phyloP scores from a whole-genome alignment of 2,888 invertebrate genomes.

The Thereva nobilitata region DNA sequence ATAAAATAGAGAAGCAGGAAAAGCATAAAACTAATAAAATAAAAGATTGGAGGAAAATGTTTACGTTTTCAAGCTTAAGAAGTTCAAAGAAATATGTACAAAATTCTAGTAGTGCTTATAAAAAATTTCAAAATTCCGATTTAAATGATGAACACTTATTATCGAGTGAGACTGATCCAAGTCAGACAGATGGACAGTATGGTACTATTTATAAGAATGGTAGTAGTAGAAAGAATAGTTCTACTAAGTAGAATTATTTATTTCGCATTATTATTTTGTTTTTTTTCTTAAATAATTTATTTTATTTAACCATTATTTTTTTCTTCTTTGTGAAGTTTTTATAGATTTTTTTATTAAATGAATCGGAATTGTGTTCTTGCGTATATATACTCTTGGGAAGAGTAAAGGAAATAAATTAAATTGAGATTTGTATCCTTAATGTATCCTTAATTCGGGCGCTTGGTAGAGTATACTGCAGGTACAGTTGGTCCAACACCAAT shows the following conservation, averaged over 20 bases:
- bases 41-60: slow-evolving; percentile 29
- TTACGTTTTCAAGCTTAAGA: slow-evolving; percentile 37
- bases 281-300: no score
- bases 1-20: slow-evolving; percentile 37
- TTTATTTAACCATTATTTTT: no score
- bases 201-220: slow-evolving; percentile 35
- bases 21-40: slow-evolving; percentile 21
- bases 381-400: no score
- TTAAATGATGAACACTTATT: slow-evolving; percentile 32
- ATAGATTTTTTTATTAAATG: no score
- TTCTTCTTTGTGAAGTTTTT: no score
- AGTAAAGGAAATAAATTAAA: no score
- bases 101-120: slow-evolving; percentile 48
- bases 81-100: slow-evolving; percentile 49
- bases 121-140: slow-evolving; percentile 48
- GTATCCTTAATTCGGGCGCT: no score
- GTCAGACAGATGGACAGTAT: slow-evolving; percentile 30
- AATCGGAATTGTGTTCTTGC: no score
- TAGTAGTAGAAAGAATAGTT: slow-evolving; percentile 25
- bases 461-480: no score
- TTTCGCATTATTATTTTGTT: no score
- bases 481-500: no score
- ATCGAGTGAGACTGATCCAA: not conserved
- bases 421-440: no score
- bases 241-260: slow-evolving; percentile 17